Evolutionary conservation across 1,140 invertebrate species (phyloP).

Genomic region (Andricus grossulariae): DNA sequence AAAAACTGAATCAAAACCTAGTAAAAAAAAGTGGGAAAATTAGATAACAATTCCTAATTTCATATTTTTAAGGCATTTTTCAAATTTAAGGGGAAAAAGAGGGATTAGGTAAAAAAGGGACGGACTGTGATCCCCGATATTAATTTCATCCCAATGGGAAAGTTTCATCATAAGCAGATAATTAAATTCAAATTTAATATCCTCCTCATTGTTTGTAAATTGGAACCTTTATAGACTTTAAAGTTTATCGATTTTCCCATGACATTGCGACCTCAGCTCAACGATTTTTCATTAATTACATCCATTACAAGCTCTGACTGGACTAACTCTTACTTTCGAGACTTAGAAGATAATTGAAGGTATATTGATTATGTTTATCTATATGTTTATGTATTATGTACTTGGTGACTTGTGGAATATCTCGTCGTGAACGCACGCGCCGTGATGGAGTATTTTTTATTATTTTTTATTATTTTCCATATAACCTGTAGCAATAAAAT

Average conservation of each 20-base stretch:
- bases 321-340: slow-evolving; percentile 44
- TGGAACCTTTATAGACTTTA: neutral
- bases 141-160: neutral
- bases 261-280: neutral
- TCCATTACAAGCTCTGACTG: neutral
- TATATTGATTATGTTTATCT: neutral
- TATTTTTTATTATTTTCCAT: slow-evolving; percentile 71
- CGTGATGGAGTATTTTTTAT: slow-evolving; percentile 62
- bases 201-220: slow-evolving; percentile 10
- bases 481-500: slow-evolving; percentile 72
- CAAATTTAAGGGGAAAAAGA: no score
- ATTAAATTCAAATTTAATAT: slow-evolving; percentile 12
- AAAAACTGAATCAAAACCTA: no score
- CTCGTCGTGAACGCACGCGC: slow-evolving; percentile 41
- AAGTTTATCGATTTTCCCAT: slow-evolving; percentile 10
- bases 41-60: no score
- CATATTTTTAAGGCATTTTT: no score
- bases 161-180: neutral
- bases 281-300: slow-evolving; percentile 6
- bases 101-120: no score
- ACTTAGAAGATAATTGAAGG: slow-evolving; percentile 40
- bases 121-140: neutral
- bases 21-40: no score
- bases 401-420: slow-evolving; percentile 47
- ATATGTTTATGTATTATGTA: neutral